Evolutionary conservation across 2,888 invertebrate species (phyloP), one percentile per base, ranked within the genome.

Genomic region (Melipona beecheii): DNA sequence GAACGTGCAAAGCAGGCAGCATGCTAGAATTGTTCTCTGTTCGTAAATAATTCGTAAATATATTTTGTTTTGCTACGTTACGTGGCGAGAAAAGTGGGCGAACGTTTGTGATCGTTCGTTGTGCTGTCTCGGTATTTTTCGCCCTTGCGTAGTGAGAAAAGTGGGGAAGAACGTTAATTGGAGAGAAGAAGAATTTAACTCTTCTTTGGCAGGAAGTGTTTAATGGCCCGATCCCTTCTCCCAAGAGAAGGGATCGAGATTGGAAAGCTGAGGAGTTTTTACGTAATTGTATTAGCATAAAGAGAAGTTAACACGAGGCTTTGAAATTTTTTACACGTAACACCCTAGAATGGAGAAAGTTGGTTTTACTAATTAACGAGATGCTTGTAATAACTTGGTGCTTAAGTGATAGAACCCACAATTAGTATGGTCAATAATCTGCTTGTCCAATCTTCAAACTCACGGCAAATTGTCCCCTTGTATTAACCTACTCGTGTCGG

Each of bases 371-470:
- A 58, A 58, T 58, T 58, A 58, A 58, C 56, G 15, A n/a, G 56
- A n/a, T n/a, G 56, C n/a, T 52, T 13, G 27, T 27, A 27, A 27
- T 24, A 15, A 24, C 19, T 49, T 11, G 4, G 24, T 24, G 11
- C 24, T 24, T 43, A n/a, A 24, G 24, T 19, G 19, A 17, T 43
- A 24, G 6, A 69, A 54, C 21, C 50, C 13, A 69, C 68, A 52
- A 69, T 69, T 69, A 52, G 50, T 52, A 19, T 5, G 50, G 50
- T 24, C 68, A 19, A 19, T 50, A 69, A 69, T 27, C 68, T 15
- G 17, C n/a, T 4, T 24, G n/a, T 69, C 21, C 15, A 52, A 27
- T 49, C 24, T 66, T 66, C 65, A 66, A 66, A 65, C 36, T 21
- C n/a, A 49, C 17, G n/a, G 43, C 36, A n/a, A 65, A 65, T 21